phyloP scores from a whole-genome alignment of 2,113 vertebrate genomes.

The Vidua chalybeata region DNA sequence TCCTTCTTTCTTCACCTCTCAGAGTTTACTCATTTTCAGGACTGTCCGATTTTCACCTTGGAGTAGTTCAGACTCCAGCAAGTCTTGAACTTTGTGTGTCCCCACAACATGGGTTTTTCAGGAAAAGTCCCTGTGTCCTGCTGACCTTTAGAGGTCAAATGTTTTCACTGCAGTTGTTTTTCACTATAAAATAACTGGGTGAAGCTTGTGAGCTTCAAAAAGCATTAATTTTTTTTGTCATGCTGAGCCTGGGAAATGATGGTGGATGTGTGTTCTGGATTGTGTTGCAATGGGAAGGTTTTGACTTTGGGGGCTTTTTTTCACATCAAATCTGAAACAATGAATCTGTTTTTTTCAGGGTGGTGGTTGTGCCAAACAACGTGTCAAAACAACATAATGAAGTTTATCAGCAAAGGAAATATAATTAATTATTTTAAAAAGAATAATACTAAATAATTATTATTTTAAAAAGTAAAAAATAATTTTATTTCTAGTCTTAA shows the following conservation, averaged over 20 bases:
- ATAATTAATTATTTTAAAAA: no score
- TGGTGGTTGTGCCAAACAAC: not conserved
- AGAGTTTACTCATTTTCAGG: not conserved
- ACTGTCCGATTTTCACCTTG: not conserved
- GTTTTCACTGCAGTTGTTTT: not conserved
- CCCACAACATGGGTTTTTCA: no score
- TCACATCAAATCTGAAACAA: not conserved
- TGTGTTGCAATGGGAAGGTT: not conserved
- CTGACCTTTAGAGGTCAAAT: not conserved
- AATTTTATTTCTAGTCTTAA: not conserved
- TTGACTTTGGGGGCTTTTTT: not conserved
- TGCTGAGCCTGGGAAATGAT: not conserved
- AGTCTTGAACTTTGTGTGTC: not conserved
- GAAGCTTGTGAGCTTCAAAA: not conserved
- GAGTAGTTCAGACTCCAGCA: not conserved
- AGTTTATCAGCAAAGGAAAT: not conserved
- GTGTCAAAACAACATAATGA: not conserved
- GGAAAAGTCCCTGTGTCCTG: not conserved
- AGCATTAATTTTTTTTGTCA: not conserved
- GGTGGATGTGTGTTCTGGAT: not conserved
- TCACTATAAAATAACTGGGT: not conserved
- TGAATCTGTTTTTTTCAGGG: not conserved
- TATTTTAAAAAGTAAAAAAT: not conserved
- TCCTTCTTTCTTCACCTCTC: not conserved
- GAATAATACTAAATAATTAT: not conserved